These are phyloP conservation scores for Xylota sylvarum DNA, from an alignment of 2,888 invertebrate genomes.

Conservation along the genomic window DNA sequence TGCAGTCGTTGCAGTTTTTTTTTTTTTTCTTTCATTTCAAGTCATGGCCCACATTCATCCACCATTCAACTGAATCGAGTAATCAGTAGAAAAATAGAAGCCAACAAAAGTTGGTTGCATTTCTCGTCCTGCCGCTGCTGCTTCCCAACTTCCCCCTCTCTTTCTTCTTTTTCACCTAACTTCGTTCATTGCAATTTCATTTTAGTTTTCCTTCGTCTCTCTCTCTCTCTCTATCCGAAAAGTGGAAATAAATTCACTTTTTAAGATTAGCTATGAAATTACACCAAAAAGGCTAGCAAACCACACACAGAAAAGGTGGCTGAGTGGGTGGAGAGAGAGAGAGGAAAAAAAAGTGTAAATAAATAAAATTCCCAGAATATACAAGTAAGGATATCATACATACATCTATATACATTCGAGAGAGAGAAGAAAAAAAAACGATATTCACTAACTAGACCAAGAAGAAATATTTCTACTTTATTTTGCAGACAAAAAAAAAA, in stretches of 20 bases:
- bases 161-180: neutral
- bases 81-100: conserved; percentile 43
- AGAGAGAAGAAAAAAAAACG: conserved; percentile 11
- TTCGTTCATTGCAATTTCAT: conserved; percentile 29
- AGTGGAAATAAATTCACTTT: conserved; percentile 42
- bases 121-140: neutral
- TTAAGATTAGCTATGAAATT: conserved; percentile 57
- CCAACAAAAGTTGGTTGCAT: conserved; percentile 22
- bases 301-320: neutral
- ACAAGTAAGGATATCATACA: conserved; percentile 35
- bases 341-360: conserved; percentile 17
- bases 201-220: conserved; percentile 11
- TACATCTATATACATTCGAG: neutral
- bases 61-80: conserved; percentile 28
- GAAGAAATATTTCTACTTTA: conserved; percentile 42
- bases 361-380: conserved; percentile 46
- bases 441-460: conserved; percentile 47
- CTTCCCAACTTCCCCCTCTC: too few species aligned
- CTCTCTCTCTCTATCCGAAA: neutral
- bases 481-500: conserved; percentile 10
- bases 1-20: neutral
- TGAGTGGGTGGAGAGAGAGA: neutral
- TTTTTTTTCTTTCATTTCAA: neutral
- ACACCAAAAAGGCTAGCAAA: conserved; percentile 24
- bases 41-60: conserved; percentile 16